These are phyloP conservation scores for Rhyacichthys aspro DNA, from an alignment of 2,797 vertebrate species.

Conservation along the genomic window DNA sequence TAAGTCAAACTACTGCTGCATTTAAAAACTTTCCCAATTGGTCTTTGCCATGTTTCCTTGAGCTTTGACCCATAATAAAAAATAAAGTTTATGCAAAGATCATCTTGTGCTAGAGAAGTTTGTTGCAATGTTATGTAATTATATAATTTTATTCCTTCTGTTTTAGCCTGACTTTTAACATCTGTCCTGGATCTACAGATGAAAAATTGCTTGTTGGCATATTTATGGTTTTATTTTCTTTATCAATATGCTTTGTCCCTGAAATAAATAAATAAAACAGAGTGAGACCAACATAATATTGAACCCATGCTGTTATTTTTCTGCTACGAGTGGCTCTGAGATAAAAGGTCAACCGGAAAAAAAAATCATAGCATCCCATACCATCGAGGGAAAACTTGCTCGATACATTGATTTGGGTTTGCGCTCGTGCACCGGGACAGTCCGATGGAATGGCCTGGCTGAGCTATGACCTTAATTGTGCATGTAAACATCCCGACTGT, in stretches of 20 bases:
- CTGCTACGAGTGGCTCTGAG: not conserved
- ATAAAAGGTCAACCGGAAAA: not conserved
- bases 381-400: not conserved
- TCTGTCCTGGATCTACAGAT: too few species aligned
- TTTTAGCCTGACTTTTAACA: too few species aligned
- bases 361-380: conserved; percentile 2
- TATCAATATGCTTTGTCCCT: too few species aligned
- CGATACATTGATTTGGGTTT: conserved; percentile 4
- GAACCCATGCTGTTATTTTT: not conserved
- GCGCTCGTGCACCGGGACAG: not conserved
- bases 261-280: too few species aligned
- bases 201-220: too few species aligned
- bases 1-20: too few species aligned
- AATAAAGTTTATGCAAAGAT: conserved; percentile 12
- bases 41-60: not conserved
- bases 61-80: conserved; percentile 9
- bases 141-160: too few species aligned
- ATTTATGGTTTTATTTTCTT: too few species aligned
- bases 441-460: conserved; percentile 29
- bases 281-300: not conserved
- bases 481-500: not conserved
- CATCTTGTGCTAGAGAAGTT: too few species aligned
- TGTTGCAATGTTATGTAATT: too few species aligned
- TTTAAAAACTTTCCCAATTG: too few species aligned
- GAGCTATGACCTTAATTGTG: conserved; percentile 7